Conservation (phyloP, 2,888 invertebrate species). For the Polydrusus pterygomalis region DNA sequence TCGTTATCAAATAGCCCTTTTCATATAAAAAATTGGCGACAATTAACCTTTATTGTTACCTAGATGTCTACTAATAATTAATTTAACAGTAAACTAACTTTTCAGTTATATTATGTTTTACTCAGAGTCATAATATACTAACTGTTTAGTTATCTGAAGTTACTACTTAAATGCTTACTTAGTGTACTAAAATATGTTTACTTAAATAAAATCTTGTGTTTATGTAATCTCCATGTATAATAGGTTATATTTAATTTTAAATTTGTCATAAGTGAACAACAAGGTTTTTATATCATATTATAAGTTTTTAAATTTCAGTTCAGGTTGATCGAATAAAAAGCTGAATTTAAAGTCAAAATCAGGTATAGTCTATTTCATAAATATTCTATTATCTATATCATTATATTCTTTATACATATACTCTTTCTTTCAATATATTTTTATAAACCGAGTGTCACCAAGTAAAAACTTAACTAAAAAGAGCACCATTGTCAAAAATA, state of each 20-base stretch:
- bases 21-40: too few species aligned
- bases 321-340: constrained; percentile 53
- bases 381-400: constrained; percentile 71
- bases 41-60: too few species aligned
- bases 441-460: constrained; percentile 73
- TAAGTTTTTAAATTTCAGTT: constrained; percentile 46
- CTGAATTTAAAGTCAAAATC: constrained; percentile 64
- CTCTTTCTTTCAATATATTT: constrained; percentile 72
- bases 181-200: constrained; percentile 39
- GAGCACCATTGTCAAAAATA: constrained; percentile 62
- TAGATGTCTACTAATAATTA: too few species aligned
- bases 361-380: constrained; percentile 70
- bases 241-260: constrained; percentile 30
- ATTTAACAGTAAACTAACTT: too few species aligned
- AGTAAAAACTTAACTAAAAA: constrained; percentile 67
- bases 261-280: constrained; percentile 40
- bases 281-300: constrained; percentile 33
- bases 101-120: too few species aligned
- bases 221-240: constrained; percentile 62
- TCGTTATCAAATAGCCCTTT: too few species aligned
- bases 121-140: too few species aligned
- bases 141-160: background rate
- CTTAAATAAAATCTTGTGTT: constrained; percentile 56
- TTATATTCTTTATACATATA: constrained; percentile 72
- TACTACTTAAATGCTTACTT: constrained; percentile 13